Evolutionary conservation across 2,797 vertebrate species (phyloP).

Genomic region (Buphagus erythrorhynchus): DNA sequence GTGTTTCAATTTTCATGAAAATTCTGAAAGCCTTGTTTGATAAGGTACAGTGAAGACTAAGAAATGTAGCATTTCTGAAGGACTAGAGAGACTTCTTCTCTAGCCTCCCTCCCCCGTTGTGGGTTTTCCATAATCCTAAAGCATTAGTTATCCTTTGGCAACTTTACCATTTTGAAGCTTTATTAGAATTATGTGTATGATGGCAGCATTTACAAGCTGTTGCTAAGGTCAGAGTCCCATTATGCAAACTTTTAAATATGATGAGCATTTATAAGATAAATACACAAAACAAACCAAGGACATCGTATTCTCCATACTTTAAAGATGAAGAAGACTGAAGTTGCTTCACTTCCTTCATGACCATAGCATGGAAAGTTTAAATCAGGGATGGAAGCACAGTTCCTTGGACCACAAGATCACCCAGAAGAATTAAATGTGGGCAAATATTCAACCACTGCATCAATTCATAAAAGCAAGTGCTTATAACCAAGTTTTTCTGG

Average conservation of each 20-base stretch:
- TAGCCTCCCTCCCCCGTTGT: accelerated
- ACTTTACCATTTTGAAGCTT: background rate
- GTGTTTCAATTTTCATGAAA: background rate
- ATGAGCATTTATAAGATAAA: slow-evolving; percentile 34
- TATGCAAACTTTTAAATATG: slow-evolving; percentile 37
- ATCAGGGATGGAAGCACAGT: background rate
- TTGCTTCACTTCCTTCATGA: background rate
- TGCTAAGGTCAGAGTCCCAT: slow-evolving; percentile 34
- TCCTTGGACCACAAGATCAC: background rate
- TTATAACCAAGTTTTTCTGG: background rate
- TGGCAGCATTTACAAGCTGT: slow-evolving; percentile 14
- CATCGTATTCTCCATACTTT: slow-evolving; percentile 1
- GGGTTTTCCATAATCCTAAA: background rate
- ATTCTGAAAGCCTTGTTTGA: background rate
- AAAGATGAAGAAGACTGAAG: slow-evolving; percentile 2
- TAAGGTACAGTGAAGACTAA: background rate
- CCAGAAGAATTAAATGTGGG: background rate
- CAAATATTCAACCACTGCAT: background rate
- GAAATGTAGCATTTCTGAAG: background rate
- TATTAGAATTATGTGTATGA: slow-evolving; percentile 10
- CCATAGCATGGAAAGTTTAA: background rate
- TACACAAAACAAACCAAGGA: slow-evolving; percentile 12
- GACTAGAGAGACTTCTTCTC: background rate
- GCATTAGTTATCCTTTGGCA: background rate
- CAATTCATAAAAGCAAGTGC: background rate